Conservation (phyloP, 2,888 invertebrate species). For the Cheiracanthium punctorium region DNA sequence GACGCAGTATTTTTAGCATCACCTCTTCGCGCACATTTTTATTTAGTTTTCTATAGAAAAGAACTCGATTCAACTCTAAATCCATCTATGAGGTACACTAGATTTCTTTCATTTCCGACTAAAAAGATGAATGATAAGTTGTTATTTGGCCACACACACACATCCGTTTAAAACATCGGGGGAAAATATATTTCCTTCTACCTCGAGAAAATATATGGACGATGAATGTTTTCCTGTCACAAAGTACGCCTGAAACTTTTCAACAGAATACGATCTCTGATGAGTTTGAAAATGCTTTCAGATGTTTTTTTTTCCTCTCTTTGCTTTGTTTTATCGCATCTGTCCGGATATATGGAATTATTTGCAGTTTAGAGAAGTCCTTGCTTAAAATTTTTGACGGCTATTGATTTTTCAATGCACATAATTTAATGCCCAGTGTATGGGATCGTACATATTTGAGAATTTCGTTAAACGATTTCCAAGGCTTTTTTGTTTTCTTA, state of each 20-base stretch:
- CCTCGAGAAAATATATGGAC: slow-evolving; percentile 1
- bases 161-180: slow-evolving; percentile 1
- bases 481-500: no score
- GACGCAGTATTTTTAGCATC: slow-evolving; percentile 28
- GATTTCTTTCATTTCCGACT: slow-evolving; percentile 41
- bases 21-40: slow-evolving; percentile 31
- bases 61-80: slow-evolving; percentile 28
- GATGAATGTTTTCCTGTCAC: not conserved
- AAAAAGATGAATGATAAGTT: slow-evolving; percentile 37
- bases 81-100: slow-evolving; percentile 26
- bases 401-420: no score
- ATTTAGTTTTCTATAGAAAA: slow-evolving; percentile 39
- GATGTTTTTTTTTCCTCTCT: not conserved
- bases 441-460: no score
- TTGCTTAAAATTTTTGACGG: no score
- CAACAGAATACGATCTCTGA: not conserved
- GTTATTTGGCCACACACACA: slow-evolving; percentile 22
- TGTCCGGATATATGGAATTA: not conserved
- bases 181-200: not conserved
- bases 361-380: not conserved
- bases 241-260: not conserved
- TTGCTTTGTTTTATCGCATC: not conserved
- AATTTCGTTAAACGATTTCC: no score
- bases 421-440: no score
- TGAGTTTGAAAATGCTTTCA: not conserved